Base-by-base conservation (phyloP, 64 coral and sea anemone genomes). In the Stichodactyla mertensii region DNA sequence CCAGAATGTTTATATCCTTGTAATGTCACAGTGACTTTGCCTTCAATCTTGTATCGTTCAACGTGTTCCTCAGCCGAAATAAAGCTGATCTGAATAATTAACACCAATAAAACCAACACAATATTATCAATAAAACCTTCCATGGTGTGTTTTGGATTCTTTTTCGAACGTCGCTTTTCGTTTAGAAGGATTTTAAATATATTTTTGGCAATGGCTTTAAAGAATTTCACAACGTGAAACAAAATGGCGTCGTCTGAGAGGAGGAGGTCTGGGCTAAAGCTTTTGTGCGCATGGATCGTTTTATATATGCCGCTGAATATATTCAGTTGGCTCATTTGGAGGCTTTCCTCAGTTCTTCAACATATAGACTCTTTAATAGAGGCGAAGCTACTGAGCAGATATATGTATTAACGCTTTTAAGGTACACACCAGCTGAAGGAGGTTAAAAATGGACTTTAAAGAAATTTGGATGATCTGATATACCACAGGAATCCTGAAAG, bases 1-100 rank as follows among this genome's bases (percentile, higher is more conserved):
- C 94, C 94, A 20, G 94, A 55, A 24, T 83, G 77, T 78, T 96
- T 96, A 23, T 89, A 59, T 4, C 91, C 91, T 90, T 90, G 91
- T 12, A 66, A 4, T 45, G 36, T 45, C 51, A 95, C 93, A 3
- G 88, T 62, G 13, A 96, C 82, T 89, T 96, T 96, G 19, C 94
- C 94, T 57, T 96, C 94, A 23, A 96, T 93, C 84, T 96, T 96
- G 61, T 96, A 96, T 9, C 94, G 88, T 51, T 92, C 91, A 6
- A 70, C 67, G 4, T 58, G 66, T 79, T 96, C 94, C 20, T 96
- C 94, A 5, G 83, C 83, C 83, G 83, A 85, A 85, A 85, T 85
- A 62, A 85, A 36, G 27, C 83, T 24, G 56, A 85, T 85, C 26
- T 85, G 83, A 12, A 85, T 64, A 23, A 85, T 85, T 23, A 85